Base-by-base conservation (phyloP, 2,888 invertebrate genomes). In the Platerodrilus igneus region DNA sequence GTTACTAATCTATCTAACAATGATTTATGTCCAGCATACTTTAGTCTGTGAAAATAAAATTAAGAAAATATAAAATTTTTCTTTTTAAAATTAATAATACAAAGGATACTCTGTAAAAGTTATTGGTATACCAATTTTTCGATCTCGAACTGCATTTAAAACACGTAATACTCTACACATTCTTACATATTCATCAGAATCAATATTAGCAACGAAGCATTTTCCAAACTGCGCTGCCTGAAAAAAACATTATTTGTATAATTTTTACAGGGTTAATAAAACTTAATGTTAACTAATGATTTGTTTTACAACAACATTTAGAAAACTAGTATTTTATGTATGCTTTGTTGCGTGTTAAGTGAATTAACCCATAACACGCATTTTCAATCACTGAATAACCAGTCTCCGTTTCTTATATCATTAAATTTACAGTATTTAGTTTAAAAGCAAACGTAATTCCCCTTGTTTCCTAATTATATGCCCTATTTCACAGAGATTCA, bases 181-280 rank as follows among this genome's bases (percentile, higher is more conserved):
- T 59, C 79, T 77, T 23, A 94, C 88, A 61, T 93, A 95, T 46
- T 81, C 74, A 50, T 86, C 82, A 0, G 89, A 76, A 61, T 79
- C 78, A 25, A 81, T 78, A 41, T 80, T 83, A 16, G 80, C 75
- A 32, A 92, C 76, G 63, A 95, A 96, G 33, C 90, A 87, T 70
- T 94, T 95, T 4, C 96, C 96, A 71, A 94, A 95, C 62, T 93
- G 89, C 0, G 95, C 94, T 6, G 95, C 86, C 84, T 86, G 55
- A 14, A 63, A 58, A 53, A 39, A 30, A 30, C 27, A 32, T 16
- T 34, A 45, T n/a, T 41, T 32, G 28, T 15, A 35, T 27, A 18
- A 23, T 18, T 17, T 16, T 5, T 20, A 9, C 15, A 19, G 8
- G 25, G 19, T 23, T 7, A 19, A 9, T 23, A 28, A 35, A 19